These are phyloP conservation scores for Pollenia griseotomentosa DNA, from an alignment of 2,888 invertebrate species.

Conservation along the genomic window DNA sequence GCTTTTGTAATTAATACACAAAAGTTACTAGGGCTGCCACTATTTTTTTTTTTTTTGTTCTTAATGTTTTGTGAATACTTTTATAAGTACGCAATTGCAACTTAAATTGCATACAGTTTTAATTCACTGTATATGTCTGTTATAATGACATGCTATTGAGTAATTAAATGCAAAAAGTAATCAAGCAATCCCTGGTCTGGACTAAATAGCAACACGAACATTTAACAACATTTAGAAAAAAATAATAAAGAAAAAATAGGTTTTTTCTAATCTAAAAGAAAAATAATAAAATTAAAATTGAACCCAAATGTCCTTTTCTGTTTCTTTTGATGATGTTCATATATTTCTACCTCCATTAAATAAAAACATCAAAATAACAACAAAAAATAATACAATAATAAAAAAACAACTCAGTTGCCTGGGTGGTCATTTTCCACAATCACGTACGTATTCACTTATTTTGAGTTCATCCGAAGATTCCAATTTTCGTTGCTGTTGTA, in stretches of 20 bases:
- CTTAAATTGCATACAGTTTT: too few relatives aligned
- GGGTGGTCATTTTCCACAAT: slow-evolving; percentile 84
- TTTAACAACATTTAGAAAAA: too few relatives aligned
- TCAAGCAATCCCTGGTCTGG: too few relatives aligned
- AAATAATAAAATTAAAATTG: slow-evolving; percentile 1
- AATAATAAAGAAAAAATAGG: neutral
- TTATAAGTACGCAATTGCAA: too few relatives aligned
- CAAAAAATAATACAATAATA: neutral
- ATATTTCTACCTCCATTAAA: slow-evolving; percentile 40
- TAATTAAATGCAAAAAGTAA: too few relatives aligned
- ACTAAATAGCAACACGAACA: too few relatives aligned
- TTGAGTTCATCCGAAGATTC: slow-evolving; percentile 85
- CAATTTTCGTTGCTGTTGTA: slow-evolving; percentile 82
- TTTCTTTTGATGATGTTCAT: slow-evolving; percentile 28
- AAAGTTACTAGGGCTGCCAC: too few relatives aligned
- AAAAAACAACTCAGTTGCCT: slow-evolving; percentile 79
- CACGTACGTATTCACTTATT: slow-evolving; percentile 84
- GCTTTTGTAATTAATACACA: too few relatives aligned
- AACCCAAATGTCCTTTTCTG: slow-evolving; percentile 5
- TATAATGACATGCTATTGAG: too few relatives aligned
- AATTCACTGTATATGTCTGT: too few relatives aligned
- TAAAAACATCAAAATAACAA: slow-evolving; percentile 36
- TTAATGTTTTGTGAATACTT: too few relatives aligned
- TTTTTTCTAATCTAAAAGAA: neutral
- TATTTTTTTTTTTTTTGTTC: too few relatives aligned